A percentile compares a stretch with the other conserved stretches of the same genome.
Conservation (phyloP, 2,113 vertebrate genomes). For the Hypanus sabinus region DNA sequence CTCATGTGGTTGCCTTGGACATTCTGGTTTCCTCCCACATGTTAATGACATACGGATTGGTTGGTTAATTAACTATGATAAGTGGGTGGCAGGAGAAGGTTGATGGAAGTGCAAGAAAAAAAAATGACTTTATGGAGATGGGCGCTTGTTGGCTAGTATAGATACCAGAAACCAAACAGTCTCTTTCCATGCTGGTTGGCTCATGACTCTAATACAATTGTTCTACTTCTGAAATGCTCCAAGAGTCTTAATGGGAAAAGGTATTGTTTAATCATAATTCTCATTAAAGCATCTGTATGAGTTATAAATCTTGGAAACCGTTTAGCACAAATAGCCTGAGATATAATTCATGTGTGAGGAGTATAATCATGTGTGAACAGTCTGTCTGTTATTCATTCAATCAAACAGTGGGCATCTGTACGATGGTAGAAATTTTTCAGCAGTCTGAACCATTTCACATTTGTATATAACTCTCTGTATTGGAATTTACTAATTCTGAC, state of each 20-base stretch:
- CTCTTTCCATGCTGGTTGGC: no score
- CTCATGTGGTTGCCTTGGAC: no score
- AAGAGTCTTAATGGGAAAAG: background rate
- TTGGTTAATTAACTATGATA: no score
- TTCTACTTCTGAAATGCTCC: no score
- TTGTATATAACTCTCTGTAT: background rate
- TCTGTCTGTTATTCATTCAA: background rate
- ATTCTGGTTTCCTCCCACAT: no score
- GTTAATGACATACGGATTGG: no score
- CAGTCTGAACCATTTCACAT: background rate
- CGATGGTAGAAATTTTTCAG: background rate
- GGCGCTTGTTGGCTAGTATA: no score
- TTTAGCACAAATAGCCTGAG: background rate
- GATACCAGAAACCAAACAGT: no score
- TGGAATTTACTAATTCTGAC: background rate
- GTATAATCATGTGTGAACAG: background rate
- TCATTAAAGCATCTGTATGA: background rate
- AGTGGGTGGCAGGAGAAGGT: no score
- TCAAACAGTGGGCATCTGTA: background rate
- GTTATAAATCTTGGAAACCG: background rate
- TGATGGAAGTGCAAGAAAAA: no score
- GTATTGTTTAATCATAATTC: background rate
- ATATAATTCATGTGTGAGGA: background rate
- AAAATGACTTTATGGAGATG: no score
- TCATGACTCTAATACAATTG: no score